phyloP scores from a whole-genome alignment of 2,888 invertebrate species.

The Ceraclea dissimilis region DNA sequence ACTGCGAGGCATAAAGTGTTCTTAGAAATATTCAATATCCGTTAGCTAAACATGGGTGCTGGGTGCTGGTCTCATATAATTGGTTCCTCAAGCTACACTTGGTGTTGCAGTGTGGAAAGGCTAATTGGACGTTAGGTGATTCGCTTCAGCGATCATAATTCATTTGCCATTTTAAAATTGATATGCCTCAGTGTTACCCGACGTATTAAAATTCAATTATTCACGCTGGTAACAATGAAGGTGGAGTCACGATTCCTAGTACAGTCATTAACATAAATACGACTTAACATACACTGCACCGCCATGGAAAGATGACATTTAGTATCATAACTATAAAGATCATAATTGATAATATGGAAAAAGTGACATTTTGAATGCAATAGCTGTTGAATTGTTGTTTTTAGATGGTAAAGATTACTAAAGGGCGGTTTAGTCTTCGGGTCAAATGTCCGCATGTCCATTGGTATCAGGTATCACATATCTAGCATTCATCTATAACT shows the following conservation, averaged over 20 bases:
- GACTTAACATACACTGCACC: not conserved
- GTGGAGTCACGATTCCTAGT: conserved; percentile 16
- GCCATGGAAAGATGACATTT: not conserved
- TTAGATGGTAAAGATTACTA: conserved; percentile 10
- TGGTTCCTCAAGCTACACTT: not conserved
- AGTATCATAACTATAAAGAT: not conserved
- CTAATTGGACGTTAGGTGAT: conserved; percentile 3
- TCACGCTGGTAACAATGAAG: conserved; percentile 21
- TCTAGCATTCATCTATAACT: too few species aligned
- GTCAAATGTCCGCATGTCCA: conserved; percentile 11
- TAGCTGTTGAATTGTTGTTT: not conserved
- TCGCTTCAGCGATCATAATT: conserved; percentile 15
- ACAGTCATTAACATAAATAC: not conserved
- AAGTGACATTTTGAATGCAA: not conserved
- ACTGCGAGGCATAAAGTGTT: not conserved
- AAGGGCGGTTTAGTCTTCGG: conserved; percentile 14
- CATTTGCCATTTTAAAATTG: conserved; percentile 18
- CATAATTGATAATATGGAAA: not conserved
- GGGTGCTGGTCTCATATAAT: not conserved
- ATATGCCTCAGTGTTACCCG: conserved; percentile 22
- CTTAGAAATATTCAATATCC: not conserved
- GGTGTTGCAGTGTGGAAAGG: not conserved
- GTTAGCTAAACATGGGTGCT: not conserved
- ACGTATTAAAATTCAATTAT: conserved; percentile 24
- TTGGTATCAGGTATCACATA: not conserved